Base-by-base conservation (phyloP, 37 sponge, comb jelly and placozoan species). In the Cliona cf. orientalis region DNA sequence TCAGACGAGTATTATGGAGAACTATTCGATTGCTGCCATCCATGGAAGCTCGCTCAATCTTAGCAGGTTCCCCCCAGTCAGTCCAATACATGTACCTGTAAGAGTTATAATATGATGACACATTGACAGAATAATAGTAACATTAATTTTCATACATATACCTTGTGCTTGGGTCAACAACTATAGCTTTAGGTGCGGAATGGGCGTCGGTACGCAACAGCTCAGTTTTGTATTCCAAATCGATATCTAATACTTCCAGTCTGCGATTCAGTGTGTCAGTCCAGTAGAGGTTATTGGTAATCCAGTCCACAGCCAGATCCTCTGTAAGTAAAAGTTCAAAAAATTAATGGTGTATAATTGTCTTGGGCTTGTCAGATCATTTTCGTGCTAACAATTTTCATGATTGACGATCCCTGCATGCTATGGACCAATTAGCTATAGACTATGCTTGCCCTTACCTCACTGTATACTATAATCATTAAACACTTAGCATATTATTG, bases 261-360 rank as follows among this genome's bases (percentile, higher is more conserved):
- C 57, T 58, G 42, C 40, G 60, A 11, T 42, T 39, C 1, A 39
- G 53, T 2, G 74, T 42, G 26, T 95, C 96, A 1, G 80, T 71
- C 90, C 90, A 95, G 70, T 92, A 95, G 28, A 95, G 75, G 43
- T 85, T 88, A 41, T 69, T 80, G 7, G 44, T 73, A 0, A 89
- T 36, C 94, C 94, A 93, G 59, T 93, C 94, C 62, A 88, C 40
- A 29, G 90, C 91, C 35, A 93, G 57, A 31, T 78, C 94, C 33
- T 73, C 91, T 79, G 87, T 58, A 76, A 1, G 34, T 41, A 46
- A 0, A 9, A 14, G 4, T 25, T n/a, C n/a, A n/a, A n/a, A n/a
- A n/a, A n/a, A n/a, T n/a, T n/a, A n/a, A n/a, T n/a, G n/a, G n/a
- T n/a, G n/a, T n/a, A n/a, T n/a, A n/a, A n/a, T n/a, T n/a, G n/a